Evolutionary conservation across 1,140 invertebrate species (phyloP).

Genomic region (Adoxophyes honmai): DNA sequence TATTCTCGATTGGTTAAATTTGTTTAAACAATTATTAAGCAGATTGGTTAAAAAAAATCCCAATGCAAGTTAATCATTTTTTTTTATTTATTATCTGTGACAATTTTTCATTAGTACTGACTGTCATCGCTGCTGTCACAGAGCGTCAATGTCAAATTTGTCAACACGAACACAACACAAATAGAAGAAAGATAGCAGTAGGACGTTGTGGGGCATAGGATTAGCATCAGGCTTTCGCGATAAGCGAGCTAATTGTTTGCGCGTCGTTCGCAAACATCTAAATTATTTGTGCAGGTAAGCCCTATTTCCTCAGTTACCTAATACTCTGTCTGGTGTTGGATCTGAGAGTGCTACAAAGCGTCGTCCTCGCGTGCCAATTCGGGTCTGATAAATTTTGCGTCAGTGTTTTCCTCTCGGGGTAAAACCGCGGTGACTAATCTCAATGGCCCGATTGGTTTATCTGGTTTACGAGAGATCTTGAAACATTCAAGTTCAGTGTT

Average conservation of each 20-base stretch:
- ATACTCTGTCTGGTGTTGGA: too few relatives aligned
- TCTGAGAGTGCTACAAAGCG: too few relatives aligned
- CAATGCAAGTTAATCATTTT: too few relatives aligned
- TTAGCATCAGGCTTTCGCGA: neutral
- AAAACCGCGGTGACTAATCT: constrained; percentile 8
- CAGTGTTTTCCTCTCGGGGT: constrained; percentile 8
- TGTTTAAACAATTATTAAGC: too few relatives aligned
- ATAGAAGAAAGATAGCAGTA: too few relatives aligned
- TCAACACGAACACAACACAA: neutral
- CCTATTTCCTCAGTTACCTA: neutral
- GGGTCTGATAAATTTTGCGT: neutral
- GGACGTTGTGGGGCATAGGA: too few relatives aligned
- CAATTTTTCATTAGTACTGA: too few relatives aligned
- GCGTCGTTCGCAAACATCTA: neutral
- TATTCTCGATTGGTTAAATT: too few relatives aligned
- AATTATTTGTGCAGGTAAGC: constrained; percentile 13
- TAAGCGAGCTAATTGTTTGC: constrained; percentile 6
- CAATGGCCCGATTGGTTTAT: neutral
- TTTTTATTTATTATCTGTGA: too few relatives aligned
- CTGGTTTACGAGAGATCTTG: neutral
- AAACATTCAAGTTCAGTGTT: neutral
- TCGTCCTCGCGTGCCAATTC: neutral
- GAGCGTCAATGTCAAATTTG: neutral
- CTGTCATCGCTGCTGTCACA: too few relatives aligned
- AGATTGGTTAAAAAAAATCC: too few relatives aligned